phyloP scores from a whole-genome alignment of 2,797 vertebrate genomes.

The Macrochelys suwanniensis region DNA sequence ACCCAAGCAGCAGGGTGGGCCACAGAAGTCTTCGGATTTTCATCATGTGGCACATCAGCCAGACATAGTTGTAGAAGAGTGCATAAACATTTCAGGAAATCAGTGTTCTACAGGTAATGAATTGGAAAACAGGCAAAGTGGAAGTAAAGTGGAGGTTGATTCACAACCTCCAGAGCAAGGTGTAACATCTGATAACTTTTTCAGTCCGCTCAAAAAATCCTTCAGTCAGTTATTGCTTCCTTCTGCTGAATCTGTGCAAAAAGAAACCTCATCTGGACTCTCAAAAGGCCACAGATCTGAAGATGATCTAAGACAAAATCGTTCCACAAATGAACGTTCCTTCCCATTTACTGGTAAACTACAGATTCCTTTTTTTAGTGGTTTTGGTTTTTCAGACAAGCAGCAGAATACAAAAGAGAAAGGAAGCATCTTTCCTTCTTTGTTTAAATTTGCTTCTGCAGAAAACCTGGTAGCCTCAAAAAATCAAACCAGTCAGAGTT shows the following conservation, averaged over 20 bases:
- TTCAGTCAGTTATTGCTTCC: constrained; percentile 88
- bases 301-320: constrained; percentile 75
- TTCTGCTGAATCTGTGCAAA: constrained; percentile 76
- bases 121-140: constrained; percentile 3
- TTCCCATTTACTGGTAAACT: constrained; percentile 81
- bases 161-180: constrained; percentile 36
- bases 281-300: constrained; percentile 82
- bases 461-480: constrained; percentile 77
- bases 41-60: constrained; percentile 32
- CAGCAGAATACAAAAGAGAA: constrained; percentile 77
- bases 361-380: constrained; percentile 80
- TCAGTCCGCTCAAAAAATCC: constrained; percentile 91
- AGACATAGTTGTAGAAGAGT: neutral
- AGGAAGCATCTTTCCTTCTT: constrained; percentile 82
- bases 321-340: constrained; percentile 63
- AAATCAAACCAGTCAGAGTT: constrained; percentile 26
- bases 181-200: constrained; percentile 79
- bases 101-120: neutral
- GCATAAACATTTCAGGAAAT: neutral
- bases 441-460: constrained; percentile 87
- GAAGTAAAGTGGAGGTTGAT: constrained; percentile 4
- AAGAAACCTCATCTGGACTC: constrained; percentile 71
- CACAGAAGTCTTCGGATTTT: constrained; percentile 45
- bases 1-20: constrained; percentile 50
- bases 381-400: constrained; percentile 82